A percentile compares a stretch with the other conserved stretches of the same genome.
Evolutionary conservation across 64 coral and sea anemone species (phyloP).

Genomic region (Actinia tenebrosa): DNA sequence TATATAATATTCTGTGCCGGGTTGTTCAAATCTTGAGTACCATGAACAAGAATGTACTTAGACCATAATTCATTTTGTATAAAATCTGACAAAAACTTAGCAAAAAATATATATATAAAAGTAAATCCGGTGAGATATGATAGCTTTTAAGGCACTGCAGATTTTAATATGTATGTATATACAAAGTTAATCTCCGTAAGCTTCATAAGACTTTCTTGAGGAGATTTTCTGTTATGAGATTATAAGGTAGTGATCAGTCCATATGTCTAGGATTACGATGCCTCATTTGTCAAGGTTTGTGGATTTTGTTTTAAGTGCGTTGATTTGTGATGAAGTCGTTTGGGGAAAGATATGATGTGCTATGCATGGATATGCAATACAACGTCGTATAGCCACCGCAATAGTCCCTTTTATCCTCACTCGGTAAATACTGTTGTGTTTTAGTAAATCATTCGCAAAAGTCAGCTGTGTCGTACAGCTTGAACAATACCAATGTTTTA

Average conservation of each 20-base stretch:
- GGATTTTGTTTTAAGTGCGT: background rate
- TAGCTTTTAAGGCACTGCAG: conserved; percentile 1
- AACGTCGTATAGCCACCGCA: too few species aligned
- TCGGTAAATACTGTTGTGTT: too few species aligned
- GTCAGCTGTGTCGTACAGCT: too few species aligned
- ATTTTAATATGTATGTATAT: background rate
- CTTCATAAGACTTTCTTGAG: background rate
- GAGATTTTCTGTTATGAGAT: background rate
- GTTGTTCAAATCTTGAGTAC: too few species aligned
- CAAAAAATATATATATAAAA: background rate
- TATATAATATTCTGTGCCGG: too few species aligned
- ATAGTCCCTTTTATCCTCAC: too few species aligned
- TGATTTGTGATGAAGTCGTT: background rate
- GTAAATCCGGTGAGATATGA: background rate
- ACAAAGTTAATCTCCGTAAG: background rate
- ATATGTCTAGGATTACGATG: background rate
- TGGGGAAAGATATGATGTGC: background rate
- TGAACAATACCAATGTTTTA: too few species aligned
- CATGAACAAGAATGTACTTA: too few species aligned
- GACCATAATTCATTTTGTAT: too few species aligned
- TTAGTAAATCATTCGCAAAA: too few species aligned
- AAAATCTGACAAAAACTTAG: background rate
- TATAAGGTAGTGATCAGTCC: background rate
- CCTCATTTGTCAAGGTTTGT: background rate
- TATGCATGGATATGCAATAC: too few species aligned